Percentiles rank a stretch among this genome's conserved stretches.
Conservation (phyloP, 2,113 vertebrate genomes). For the Notarius quadriscutis region DNA sequence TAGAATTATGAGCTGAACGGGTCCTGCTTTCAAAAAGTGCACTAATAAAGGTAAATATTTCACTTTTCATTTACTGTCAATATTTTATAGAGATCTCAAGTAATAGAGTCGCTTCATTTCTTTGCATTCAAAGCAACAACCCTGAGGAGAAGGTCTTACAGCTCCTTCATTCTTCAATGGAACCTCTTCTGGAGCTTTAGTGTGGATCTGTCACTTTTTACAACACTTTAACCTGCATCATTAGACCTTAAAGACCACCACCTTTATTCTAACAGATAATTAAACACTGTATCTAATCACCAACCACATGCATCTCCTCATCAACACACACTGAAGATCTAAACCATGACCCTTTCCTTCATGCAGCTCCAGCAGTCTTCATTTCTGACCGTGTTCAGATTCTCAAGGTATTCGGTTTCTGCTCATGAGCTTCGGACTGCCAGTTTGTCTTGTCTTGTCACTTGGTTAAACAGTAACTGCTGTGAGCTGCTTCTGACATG, state of each 20-base stretch:
- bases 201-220: not conserved
- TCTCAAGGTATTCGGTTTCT: not conserved
- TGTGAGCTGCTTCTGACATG: not conserved
- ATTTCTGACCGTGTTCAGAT: not conserved
- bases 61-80: no score
- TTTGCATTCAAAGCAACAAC: no score
- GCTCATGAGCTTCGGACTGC: not conserved
- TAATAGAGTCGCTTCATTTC: not conserved
- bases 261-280: not conserved
- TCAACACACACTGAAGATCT: not conserved
- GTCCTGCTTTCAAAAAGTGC: not conserved
- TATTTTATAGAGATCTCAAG: no score
- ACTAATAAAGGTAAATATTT: not conserved
- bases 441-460: not conserved
- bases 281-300: not conserved
- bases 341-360: not conserved
- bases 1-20: not conserved
- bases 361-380: not conserved
- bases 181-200: not conserved
- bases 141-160: no score
- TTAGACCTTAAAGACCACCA: not conserved
- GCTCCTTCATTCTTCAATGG: not conserved
- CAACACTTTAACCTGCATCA: not conserved
- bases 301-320: not conserved
- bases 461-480: slow-evolving; percentile 16